phyloP scores from a whole-genome alignment of 2,113 vertebrate species.

The Rhinogobius similis region DNA sequence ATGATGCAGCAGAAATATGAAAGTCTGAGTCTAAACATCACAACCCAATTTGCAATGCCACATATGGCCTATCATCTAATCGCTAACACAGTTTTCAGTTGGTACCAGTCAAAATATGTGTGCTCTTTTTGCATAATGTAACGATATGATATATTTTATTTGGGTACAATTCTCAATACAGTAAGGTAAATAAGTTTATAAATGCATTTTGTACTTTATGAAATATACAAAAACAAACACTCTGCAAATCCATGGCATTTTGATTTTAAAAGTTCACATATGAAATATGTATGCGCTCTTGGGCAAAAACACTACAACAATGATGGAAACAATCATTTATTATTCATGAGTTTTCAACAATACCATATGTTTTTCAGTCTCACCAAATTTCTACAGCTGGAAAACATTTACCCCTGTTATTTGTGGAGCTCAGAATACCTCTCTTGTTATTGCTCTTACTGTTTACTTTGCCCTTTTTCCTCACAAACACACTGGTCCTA shows the following conservation, averaged over 20 bases:
- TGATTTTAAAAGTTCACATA: not conserved
- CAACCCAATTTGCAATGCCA: not conserved
- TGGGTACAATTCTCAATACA: too few relatives aligned
- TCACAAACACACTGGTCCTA: conserved; percentile 2
- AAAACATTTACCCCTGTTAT: conserved; percentile 23
- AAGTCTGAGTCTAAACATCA: too few relatives aligned
- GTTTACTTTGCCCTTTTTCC: conserved; percentile 19
- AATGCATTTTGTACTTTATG: not conserved
- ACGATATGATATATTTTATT: too few relatives aligned
- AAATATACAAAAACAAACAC: not conserved
- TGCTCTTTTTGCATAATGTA: too few relatives aligned
- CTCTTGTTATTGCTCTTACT: conserved; percentile 10
- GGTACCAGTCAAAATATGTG: too few relatives aligned
- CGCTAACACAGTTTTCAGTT: not conserved
- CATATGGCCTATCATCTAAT: not conserved
- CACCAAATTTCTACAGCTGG: conserved; percentile 10
- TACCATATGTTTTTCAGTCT: not conserved
- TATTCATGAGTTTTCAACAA: conserved; percentile 15
- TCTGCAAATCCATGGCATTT: not conserved
- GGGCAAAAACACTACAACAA: too few relatives aligned
- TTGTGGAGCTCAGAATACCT: conserved; percentile 23
- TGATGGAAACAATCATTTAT: conserved; percentile 15
- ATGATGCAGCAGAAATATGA: not conserved
- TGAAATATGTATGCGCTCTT: not conserved
- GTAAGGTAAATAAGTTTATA: too few relatives aligned